These are phyloP conservation scores for Calliphora vomitoria DNA, from an alignment of 2,888 invertebrate species.

Conservation along the genomic window DNA sequence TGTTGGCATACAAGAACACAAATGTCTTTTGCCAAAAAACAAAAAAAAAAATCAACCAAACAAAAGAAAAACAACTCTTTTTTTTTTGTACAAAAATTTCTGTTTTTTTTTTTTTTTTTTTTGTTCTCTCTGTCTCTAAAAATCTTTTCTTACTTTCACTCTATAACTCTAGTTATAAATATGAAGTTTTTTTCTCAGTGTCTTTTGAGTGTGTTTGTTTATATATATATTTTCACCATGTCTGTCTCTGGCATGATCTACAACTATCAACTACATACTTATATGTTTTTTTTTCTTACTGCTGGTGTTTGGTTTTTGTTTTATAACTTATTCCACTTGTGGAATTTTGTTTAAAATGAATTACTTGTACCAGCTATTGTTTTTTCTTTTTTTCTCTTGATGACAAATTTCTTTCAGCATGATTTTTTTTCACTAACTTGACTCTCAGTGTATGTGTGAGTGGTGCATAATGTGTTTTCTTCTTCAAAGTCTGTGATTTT, in stretches of 20 bases:
- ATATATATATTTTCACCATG: slow-evolving; percentile 29
- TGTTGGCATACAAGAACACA: slow-evolving; percentile 83
- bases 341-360: slow-evolving; percentile 54
- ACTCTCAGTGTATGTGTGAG: slow-evolving; percentile 66
- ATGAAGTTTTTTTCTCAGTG: slow-evolving; percentile 30
- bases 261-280: slow-evolving; percentile 8
- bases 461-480: slow-evolving; percentile 59
- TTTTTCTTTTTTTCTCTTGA: not conserved
- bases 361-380: slow-evolving; percentile 1
- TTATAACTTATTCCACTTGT: slow-evolving; percentile 45
- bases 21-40: slow-evolving; percentile 78
- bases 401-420: slow-evolving; percentile 60
- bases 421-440: slow-evolving; percentile 46
- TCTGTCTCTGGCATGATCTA: slow-evolving; percentile 54
- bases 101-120: no score
- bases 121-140: slow-evolving; percentile 10
- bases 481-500: slow-evolving; percentile 35
- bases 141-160: slow-evolving; percentile 46
- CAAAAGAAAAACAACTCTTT: slow-evolving; percentile 20
- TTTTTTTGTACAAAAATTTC: not conserved
- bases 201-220: slow-evolving; percentile 30
- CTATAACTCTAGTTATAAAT: slow-evolving; percentile 25
- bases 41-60: slow-evolving; percentile 15
- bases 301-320: slow-evolving; percentile 54
- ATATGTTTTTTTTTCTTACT: slow-evolving; percentile 17